Base-by-base conservation (phyloP, 2,113 vertebrate species). In the Seriola aureovittata region DNA sequence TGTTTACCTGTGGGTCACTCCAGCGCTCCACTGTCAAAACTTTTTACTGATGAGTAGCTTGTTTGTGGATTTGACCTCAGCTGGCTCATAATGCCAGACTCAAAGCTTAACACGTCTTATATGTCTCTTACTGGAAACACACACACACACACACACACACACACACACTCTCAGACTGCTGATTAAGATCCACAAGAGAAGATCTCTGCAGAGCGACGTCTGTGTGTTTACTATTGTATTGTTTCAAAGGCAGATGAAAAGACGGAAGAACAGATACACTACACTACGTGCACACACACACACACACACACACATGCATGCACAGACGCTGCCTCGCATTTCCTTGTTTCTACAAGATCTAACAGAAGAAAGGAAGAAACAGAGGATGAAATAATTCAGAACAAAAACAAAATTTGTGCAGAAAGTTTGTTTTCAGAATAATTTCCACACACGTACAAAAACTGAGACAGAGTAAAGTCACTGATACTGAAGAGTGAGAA, bases 41-140 rank as follows among this genome's bases (percentile, higher is more conserved):
- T 34, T 48, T 17, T 17, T 48, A 48, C 46, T 16, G 16, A 48
- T 16, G 4, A 40, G 16, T 7, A 23, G n/a, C 38, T 59, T 40
- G 62, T 71, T 58, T 67, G 58, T 48, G 48, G 16, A 40, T 76
- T 64, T 57, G 68, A 65, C 74, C 74, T 65, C 40, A 46, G 46
- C 19, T n/a, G 68, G 23, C 44, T 11, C 44, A n/a, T 12, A 11
- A 32, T 1, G 13, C 38, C 19, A 58, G 48, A 44, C 57, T 68
- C 64, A 64, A 36, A 71, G 62, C 72, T 77, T 42, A 42, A 42
- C 40, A 29, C 25, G 25, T 29, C 25, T 29, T 29, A 29, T 29
- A 29, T 29, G 25, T 29, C 25, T 29, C 25, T 29, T 29, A 29
- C 25, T 29, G 25, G 25, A 29, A 29, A 2, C 2, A 29, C 46